Evolutionary conservation across 2,797 vertebrate genomes (phyloP).

Genomic region (Tragopan temminckii): DNA sequence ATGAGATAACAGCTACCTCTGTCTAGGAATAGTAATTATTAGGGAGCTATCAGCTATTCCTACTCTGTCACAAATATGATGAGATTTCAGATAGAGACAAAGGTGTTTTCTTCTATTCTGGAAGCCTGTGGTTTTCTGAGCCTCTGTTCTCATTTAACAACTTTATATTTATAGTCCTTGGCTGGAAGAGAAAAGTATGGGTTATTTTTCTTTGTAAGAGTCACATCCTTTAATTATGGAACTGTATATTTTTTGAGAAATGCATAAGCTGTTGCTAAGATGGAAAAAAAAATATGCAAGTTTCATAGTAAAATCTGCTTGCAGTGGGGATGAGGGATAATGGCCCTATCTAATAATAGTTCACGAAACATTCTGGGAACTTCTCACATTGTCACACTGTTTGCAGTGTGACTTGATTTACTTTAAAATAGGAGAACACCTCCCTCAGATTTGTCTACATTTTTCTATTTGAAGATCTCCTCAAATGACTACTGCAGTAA

Average conservation of each 20-base stretch:
- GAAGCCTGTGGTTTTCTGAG: neutral
- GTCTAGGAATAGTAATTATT: neutral
- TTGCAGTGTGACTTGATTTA: neutral
- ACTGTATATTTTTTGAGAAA: neutral
- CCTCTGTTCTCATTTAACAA: neutral
- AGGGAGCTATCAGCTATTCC: neutral
- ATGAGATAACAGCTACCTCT: neutral
- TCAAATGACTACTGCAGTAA: neutral
- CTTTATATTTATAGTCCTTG: neutral
- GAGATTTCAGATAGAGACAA: neutral
- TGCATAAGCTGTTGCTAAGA: neutral
- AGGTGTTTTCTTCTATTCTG: neutral
- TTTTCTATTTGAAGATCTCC: neutral
- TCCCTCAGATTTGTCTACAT: neutral
- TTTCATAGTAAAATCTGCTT: neutral
- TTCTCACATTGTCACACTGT: neutral
- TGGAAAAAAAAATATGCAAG: neutral
- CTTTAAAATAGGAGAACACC: neutral
- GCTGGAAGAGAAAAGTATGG: neutral
- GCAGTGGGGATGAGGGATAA: neutral
- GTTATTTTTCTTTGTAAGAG: slow-evolving; percentile 15
- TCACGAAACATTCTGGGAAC: neutral
- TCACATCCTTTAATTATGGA: neutral
- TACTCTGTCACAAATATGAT: neutral
- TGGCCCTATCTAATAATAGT: neutral